Conservation (phyloP, 2,113 vertebrate species). For the Agelaius phoeniceus region DNA sequence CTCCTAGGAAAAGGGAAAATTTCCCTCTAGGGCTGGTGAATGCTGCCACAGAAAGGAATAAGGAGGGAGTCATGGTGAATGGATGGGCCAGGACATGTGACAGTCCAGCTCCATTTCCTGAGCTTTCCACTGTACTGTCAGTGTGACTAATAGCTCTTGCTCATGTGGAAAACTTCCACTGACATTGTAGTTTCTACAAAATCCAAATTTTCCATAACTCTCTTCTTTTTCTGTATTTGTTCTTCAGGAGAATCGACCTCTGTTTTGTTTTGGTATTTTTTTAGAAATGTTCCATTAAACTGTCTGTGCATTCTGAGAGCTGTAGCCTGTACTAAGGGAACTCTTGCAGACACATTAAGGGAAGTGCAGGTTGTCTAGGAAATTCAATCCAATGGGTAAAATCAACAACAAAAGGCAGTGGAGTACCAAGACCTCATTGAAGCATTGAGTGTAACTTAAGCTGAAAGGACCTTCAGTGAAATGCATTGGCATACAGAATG, state of each 20-base stretch:
- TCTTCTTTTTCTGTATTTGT: background rate
- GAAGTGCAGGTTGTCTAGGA: background rate
- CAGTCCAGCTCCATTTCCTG: background rate
- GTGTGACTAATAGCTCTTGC: background rate
- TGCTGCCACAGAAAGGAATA: background rate
- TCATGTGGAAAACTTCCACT: background rate
- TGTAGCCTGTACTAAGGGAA: background rate
- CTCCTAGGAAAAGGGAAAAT: background rate
- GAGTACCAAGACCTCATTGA: background rate
- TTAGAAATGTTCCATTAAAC: background rate
- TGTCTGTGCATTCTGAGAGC: background rate
- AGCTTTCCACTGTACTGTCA: background rate
- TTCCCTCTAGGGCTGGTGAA: background rate
- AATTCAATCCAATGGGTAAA: background rate
- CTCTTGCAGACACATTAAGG: background rate
- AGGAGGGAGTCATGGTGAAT: background rate
- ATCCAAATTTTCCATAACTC: background rate
- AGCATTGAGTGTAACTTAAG: background rate
- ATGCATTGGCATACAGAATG: background rate
- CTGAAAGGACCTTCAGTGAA: background rate
- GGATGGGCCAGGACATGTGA: background rate
- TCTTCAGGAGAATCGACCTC: background rate
- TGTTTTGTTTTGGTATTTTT: background rate
- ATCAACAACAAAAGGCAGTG: background rate
- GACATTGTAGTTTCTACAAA: background rate